Evolutionary conservation across 2,888 invertebrate genomes (phyloP).

Genomic region (Meliscaeva auricollis): DNA sequence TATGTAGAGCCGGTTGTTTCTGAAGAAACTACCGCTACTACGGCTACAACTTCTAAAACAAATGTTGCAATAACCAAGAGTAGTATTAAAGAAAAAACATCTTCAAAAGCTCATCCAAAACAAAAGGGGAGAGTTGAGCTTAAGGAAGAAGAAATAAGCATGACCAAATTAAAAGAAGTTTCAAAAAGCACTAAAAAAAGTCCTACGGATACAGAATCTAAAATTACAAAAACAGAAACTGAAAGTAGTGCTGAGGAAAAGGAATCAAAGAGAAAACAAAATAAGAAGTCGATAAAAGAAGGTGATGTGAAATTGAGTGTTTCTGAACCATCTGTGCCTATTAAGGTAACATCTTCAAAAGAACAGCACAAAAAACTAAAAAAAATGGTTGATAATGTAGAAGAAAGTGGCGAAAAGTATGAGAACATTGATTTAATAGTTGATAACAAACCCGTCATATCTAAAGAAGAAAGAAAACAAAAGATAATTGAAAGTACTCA

Average conservation of each 20-base stretch:
- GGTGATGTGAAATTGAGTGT: not conserved
- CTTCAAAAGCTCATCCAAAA: conserved; percentile 47
- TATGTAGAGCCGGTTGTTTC: conserved; percentile 66
- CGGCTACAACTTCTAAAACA: conserved; percentile 42
- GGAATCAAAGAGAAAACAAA: conserved; percentile 81
- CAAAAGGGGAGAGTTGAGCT: conserved; percentile 65
- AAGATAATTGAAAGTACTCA: not conserved
- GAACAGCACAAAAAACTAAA: no score
- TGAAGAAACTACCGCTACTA: conserved; percentile 60
- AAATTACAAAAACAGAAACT: not conserved
- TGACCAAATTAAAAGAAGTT: conserved; percentile 30
- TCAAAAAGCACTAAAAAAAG: conserved; percentile 13
- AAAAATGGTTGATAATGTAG: not conserved
- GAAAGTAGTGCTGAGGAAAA: conserved; percentile 80
- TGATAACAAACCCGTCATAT: not conserved
- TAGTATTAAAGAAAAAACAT: conserved; percentile 54
- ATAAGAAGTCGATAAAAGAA: conserved; percentile 66
- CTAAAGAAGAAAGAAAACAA: not conserved
- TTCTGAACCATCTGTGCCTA: conserved; percentile 52
- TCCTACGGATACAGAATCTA: conserved; percentile 13
- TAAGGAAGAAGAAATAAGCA: conserved; percentile 15
- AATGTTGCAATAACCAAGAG: conserved; percentile 43
- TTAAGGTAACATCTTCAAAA: conserved; percentile 30
- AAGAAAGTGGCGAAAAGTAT: no score
- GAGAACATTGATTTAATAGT: no score